phyloP scores from a whole-genome alignment of 1,140 invertebrate species.

The Drosophila hydei region DNA sequence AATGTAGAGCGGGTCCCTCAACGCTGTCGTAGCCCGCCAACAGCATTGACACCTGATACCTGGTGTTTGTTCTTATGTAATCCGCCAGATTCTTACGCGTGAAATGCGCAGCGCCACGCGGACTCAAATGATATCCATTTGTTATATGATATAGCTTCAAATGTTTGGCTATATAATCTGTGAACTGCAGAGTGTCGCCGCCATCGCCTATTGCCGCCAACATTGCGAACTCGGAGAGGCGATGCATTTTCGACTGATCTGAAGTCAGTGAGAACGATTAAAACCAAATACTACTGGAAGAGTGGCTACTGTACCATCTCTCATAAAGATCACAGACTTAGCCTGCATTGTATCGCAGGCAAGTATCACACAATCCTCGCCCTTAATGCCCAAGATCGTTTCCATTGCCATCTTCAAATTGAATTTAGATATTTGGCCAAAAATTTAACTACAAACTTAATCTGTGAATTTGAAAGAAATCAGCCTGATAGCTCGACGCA shows the following conservation, averaged over 20 bases:
- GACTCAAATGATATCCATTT: conserved; percentile 97
- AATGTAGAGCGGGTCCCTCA: conserved; percentile 90
- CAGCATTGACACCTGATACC: conserved; percentile 83
- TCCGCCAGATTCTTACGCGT: conserved; percentile 97
- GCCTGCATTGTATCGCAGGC: conserved; percentile 95
- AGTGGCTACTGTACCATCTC: conserved; percentile 88
- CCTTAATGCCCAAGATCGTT: conserved; percentile 95
- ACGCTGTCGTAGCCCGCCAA: conserved; percentile 88
- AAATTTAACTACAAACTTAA: conserved; percentile 7
- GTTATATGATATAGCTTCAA: conserved; percentile 99
- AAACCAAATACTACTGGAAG: too few species aligned
- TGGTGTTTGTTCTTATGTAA: conserved; percentile 93
- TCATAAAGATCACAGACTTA: conserved; percentile 95
- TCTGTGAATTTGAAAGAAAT: conserved; percentile 6
- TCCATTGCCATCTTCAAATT: conserved; percentile 87
- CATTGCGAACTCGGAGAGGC: conserved; percentile 94
- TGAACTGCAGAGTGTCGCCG: conserved; percentile 98
- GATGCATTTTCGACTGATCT: conserved; percentile 98
- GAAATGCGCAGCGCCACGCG: conserved; percentile 95
- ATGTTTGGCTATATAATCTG: conserved; percentile 99
- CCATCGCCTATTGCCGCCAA: conserved; percentile 97
- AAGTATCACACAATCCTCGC: conserved; percentile 95
- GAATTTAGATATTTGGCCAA: conserved; percentile 29
- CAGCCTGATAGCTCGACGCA: neutral
- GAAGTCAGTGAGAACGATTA: neutral